Conservation (phyloP, 1,140 invertebrate genomes). For the Drosophila nigrodunni region DNA sequence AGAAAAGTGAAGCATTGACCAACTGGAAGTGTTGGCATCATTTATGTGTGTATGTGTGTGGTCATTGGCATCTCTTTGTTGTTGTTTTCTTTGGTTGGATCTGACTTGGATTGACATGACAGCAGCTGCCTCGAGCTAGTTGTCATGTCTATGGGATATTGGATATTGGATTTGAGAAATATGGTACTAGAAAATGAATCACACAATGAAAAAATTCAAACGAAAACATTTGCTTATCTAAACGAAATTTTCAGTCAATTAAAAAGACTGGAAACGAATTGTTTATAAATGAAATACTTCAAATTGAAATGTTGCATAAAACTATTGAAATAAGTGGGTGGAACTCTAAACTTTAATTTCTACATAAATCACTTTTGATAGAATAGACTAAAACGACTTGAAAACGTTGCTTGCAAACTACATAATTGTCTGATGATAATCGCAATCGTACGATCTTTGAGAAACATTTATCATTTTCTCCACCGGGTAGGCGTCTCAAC, state of each 20-base stretch:
- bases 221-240: slow-evolving; percentile 19
- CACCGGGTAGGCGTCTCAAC: slow-evolving; percentile 46
- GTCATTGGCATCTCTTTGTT: slow-evolving; percentile 25
- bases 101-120: slow-evolving; percentile 41
- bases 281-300: neutral
- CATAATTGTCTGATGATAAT: slow-evolving; percentile 38
- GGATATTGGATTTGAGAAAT: slow-evolving; percentile 28
- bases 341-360: neutral
- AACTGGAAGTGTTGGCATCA: neutral
- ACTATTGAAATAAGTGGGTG: neutral
- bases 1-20: slow-evolving; percentile 8
- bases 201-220: slow-evolving; percentile 5
- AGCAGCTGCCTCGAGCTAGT: slow-evolving; percentile 40
- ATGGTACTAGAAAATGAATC: slow-evolving; percentile 4
- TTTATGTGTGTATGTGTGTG: slow-evolving; percentile 22
- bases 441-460: slow-evolving; percentile 36
- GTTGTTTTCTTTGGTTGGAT: slow-evolving; percentile 17
- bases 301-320: neutral
- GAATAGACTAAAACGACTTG: slow-evolving; percentile 34
- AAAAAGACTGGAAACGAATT: neutral
- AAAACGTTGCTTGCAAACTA: slow-evolving; percentile 25
- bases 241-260: neutral
- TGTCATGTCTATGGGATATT: slow-evolving; percentile 8
- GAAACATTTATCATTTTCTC: slow-evolving; percentile 46
- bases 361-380: slow-evolving; percentile 41